Evolutionary conservation across 2,888 invertebrate species (phyloP).

Genomic region (Ischnus inquisitorius): DNA sequence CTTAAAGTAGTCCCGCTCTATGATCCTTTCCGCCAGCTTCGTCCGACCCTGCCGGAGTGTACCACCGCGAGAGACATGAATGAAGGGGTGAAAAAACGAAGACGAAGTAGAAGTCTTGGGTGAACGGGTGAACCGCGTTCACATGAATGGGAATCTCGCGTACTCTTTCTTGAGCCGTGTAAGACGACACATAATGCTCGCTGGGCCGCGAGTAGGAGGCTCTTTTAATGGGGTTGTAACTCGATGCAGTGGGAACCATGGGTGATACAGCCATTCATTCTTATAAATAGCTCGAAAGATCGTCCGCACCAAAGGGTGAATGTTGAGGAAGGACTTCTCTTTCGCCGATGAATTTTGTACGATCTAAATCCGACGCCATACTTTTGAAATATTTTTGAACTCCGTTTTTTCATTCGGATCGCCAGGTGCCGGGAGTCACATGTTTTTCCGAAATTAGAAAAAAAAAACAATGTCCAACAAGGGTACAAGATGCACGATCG

Average conservation of each 20-base stretch:
- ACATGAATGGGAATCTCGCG: constrained; percentile 80
- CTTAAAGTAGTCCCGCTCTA: constrained; percentile 58
- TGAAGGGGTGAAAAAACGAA: constrained; percentile 57
- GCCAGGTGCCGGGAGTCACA: constrained; percentile 79
- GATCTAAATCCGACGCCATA: neutral
- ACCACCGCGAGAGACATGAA: constrained; percentile 53
- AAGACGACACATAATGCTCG: constrained; percentile 76
- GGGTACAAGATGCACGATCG: constrained; percentile 70
- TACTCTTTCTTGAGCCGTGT: constrained; percentile 67
- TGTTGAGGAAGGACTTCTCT: constrained; percentile 42
- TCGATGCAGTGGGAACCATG: constrained; percentile 84
- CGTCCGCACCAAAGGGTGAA: constrained; percentile 36
- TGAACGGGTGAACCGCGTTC: constrained; percentile 74
- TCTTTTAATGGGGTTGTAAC: constrained; percentile 79
- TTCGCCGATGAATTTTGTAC: constrained; percentile 6
- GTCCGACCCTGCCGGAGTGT: constrained; percentile 9
- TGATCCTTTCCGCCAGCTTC: constrained; percentile 60
- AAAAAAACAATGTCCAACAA: constrained; percentile 18
- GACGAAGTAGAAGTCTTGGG: constrained; percentile 57
- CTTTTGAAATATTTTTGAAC: neutral
- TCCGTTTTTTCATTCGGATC: constrained; percentile 43
- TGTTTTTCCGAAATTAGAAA: constrained; percentile 75
- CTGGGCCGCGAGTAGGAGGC: constrained; percentile 47
- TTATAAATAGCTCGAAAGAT: constrained; percentile 21
- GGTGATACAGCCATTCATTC: constrained; percentile 77